phyloP scores from a whole-genome alignment of 2,888 invertebrate genomes.

The Endotricha flammealis region DNA sequence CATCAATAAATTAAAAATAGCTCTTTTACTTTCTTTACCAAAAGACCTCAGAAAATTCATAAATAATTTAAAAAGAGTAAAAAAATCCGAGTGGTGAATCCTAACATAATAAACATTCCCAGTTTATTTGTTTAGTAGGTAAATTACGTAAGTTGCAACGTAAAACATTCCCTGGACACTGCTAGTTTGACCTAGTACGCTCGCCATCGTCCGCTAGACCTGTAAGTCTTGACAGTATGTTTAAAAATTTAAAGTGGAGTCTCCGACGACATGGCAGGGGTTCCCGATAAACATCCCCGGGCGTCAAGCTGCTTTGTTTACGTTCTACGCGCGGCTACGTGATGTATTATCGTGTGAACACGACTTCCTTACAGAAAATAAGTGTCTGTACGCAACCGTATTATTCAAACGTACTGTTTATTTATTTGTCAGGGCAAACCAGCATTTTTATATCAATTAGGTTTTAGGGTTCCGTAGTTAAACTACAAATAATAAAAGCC shows the following conservation, averaged over 20 bases:
- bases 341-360: conserved; percentile 31
- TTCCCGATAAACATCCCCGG: conserved; percentile 63
- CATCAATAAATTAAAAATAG: too few species aligned
- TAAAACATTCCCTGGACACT: not conserved
- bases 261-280: conserved; percentile 44
- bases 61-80: too few species aligned
- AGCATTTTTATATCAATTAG: too few species aligned
- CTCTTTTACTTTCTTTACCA: too few species aligned
- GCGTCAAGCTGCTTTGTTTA: conserved; percentile 49
- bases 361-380: conserved; percentile 17
- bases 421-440: too few species aligned
- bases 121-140: not conserved
- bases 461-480: too few species aligned
- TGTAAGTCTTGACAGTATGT: conserved; percentile 31
- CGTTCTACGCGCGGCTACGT: conserved; percentile 32
- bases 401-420: too few species aligned
- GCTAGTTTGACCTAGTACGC: conserved; percentile 1
- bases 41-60: too few species aligned
- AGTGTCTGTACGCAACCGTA: conserved; percentile 12
- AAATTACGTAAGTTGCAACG: not conserved
- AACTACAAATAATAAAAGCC: too few species aligned
- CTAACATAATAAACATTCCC: too few species aligned
- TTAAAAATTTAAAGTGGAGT: conserved; percentile 59
- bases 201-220: not conserved
- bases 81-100: too few species aligned